Evolutionary conservation across 2,888 invertebrate species (phyloP).

Genomic region (Dione juno): DNA sequence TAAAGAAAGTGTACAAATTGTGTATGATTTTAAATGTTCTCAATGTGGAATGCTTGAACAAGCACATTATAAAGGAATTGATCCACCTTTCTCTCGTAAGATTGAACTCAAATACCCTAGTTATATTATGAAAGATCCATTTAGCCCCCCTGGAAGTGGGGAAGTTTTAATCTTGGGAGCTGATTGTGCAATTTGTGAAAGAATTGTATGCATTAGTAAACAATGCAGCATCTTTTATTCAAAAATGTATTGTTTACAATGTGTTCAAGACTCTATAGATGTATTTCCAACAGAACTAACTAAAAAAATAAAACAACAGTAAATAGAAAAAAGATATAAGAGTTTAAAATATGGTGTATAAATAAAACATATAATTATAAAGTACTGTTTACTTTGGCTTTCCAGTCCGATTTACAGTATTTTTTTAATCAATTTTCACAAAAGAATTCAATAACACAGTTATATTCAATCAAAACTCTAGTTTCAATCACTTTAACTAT

Average conservation of each 20-base stretch:
- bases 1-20: conserved; percentile 44
- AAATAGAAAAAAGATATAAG: conserved; percentile 43
- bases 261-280: conserved; percentile 84
- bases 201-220: conserved; percentile 87
- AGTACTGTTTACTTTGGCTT: conserved; percentile 84
- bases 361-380: conserved; percentile 65
- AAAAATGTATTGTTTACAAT: conserved; percentile 88
- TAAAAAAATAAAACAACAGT: conserved; percentile 79
- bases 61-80: conserved; percentile 89
- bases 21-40: conserved; percentile 84
- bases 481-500: conserved; percentile 70
- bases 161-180: conserved; percentile 90
- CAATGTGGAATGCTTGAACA: conserved; percentile 87
- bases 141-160: conserved; percentile 88
- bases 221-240: conserved; percentile 92
- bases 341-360: background rate
- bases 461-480: conserved; percentile 71
- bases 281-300: conserved; percentile 88
- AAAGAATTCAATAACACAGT: conserved; percentile 78
- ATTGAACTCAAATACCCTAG: conserved; percentile 87
- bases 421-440: conserved; percentile 70
- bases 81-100: conserved; percentile 88
- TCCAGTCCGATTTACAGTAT: conserved; percentile 82
- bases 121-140: conserved; percentile 94
- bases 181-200: conserved; percentile 88